Conservation (phyloP, 2,113 vertebrate species). For the Macroglossus sobrinus region DNA sequence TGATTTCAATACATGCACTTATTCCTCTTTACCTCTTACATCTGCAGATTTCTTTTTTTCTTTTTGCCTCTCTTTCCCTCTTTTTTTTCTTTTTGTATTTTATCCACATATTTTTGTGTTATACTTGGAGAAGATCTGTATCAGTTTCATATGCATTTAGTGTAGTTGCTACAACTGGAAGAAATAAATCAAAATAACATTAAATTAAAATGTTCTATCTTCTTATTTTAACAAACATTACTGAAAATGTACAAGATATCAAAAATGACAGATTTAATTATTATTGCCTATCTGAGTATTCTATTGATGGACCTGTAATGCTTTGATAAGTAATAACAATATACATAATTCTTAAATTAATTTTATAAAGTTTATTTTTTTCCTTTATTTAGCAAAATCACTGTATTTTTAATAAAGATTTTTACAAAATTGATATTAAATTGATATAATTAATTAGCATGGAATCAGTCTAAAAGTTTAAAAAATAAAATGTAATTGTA, state of each 20-base stretch:
- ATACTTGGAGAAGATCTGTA: not conserved
- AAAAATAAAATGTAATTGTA: not conserved
- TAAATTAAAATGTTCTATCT: not conserved
- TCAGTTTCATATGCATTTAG: not conserved
- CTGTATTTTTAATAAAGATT: not conserved
- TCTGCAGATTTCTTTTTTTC: not conserved
- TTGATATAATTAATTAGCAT: not conserved
- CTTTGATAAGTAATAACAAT: not conserved
- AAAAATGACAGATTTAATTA: not conserved
- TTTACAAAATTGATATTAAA: not conserved
- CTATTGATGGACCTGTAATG: not conserved
- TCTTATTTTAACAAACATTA: not conserved
- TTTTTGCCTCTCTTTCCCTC: not conserved
- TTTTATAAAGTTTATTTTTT: not conserved
- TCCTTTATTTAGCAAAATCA: not conserved
- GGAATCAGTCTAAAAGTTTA: not conserved
- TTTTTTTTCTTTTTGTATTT: not conserved
- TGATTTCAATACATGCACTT: not conserved
- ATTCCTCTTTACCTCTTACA: not conserved
- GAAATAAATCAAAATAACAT: not conserved
- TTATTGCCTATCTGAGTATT: not conserved
- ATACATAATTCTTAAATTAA: not conserved
- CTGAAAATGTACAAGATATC: not conserved
- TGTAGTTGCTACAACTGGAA: not conserved
- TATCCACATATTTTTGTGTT: not conserved